Evolutionary conservation across 2,113 vertebrate species (phyloP).

Genomic region (Xenopus borealis): DNA sequence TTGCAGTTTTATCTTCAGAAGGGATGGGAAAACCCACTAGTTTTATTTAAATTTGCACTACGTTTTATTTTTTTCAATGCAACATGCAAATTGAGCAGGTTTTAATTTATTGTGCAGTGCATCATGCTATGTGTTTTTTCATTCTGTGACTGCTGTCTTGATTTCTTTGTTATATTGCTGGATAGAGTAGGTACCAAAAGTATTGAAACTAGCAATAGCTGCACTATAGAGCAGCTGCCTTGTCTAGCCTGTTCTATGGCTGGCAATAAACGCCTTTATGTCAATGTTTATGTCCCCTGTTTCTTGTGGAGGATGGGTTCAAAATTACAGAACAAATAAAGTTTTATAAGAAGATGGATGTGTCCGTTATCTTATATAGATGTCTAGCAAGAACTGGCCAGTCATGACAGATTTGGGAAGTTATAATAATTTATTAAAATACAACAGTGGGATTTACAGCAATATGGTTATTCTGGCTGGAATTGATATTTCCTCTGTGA

Average conservation of each 20-base stretch:
- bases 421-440: slow-evolving; percentile 28
- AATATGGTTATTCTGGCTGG: too few species aligned
- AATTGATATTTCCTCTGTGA: too few species aligned
- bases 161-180: neutral
- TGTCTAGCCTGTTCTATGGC: neutral
- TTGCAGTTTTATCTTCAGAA: neutral
- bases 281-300: neutral
- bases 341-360: slow-evolving; percentile 1
- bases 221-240: neutral
- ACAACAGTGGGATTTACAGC: too few species aligned
- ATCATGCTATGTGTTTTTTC: slow-evolving; percentile 16
- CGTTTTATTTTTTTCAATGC: neutral
- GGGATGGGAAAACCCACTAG: slow-evolving; percentile 2
- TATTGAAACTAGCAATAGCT: slow-evolving; percentile 1
- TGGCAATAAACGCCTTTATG: neutral
- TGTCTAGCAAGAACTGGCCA: neutral
- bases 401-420: too few species aligned
- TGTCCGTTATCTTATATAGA: neutral
- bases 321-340: neutral
- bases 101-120: slow-evolving; percentile 32
- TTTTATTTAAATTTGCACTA: slow-evolving; percentile 10
- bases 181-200: neutral
- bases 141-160: neutral
- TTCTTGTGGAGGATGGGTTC: neutral
- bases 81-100: neutral